A percentile compares a stretch with the other conserved stretches of the same genome.
Evolutionary conservation across 2,797 vertebrate genomes (phyloP).

Genomic region (Pangasius krempfi): DNA sequence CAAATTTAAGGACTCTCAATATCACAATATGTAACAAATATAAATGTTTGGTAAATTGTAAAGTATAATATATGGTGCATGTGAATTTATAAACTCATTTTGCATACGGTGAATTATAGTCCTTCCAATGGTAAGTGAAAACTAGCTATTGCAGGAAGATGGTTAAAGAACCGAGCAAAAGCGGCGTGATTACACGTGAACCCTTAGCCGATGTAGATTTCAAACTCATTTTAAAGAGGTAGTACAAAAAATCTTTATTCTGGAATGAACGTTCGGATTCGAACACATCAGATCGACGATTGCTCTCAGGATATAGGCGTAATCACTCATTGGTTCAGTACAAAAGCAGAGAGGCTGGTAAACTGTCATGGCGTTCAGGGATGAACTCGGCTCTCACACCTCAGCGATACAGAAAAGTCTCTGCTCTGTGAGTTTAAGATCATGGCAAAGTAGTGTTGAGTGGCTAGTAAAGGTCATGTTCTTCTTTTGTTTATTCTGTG

Average conservation of each 20-base stretch:
- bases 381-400: slow-evolving; percentile 18
- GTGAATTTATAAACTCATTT: slow-evolving; percentile 56
- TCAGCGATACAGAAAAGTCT: slow-evolving; percentile 17
- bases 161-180: slow-evolving; percentile 27
- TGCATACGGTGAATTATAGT: slow-evolving; percentile 60
- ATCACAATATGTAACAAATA: slow-evolving; percentile 59
- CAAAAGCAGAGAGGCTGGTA: slow-evolving; percentile 48
- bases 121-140: slow-evolving; percentile 50
- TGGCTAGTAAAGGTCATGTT: slow-evolving; percentile 52
- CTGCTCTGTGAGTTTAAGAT: slow-evolving; percentile 43
- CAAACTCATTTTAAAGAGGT: slow-evolving; percentile 46
- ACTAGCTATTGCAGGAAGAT: slow-evolving; percentile 55
- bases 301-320: slow-evolving; percentile 29
- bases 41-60: slow-evolving; percentile 57
- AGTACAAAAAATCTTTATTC: slow-evolving; percentile 50
- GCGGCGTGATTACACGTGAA: slow-evolving; percentile 36
- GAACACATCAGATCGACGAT: slow-evolving; percentile 30
- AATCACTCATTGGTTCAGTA: slow-evolving; percentile 37
- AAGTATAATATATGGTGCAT: slow-evolving; percentile 57
- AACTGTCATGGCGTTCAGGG: slow-evolving; percentile 40
- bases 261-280: slow-evolving; percentile 47
- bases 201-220: slow-evolving; percentile 40
- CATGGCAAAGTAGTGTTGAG: slow-evolving; percentile 68
- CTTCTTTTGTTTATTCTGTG: slow-evolving; percentile 67
- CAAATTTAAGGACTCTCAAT: slow-evolving; percentile 54